Percentiles rank a stretch among this genome's conserved stretches.
Evolutionary conservation across 2,888 invertebrate genomes (phyloP).

Genomic region (Lasioglossum leucozonium): DNA sequence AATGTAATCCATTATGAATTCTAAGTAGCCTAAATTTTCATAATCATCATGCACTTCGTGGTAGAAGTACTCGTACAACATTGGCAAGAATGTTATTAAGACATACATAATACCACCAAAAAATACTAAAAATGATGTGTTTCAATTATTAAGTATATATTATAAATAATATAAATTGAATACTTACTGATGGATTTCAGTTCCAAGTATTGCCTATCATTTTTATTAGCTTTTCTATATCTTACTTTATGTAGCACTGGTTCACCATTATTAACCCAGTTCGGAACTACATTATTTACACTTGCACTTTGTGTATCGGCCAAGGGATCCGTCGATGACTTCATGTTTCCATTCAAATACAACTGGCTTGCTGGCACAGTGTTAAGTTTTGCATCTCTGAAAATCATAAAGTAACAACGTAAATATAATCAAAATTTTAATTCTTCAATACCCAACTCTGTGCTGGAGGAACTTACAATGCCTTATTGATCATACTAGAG

Average conservation of each 20-base stretch:
- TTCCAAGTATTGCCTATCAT: slow-evolving; percentile 70
- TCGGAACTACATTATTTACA: slow-evolving; percentile 42
- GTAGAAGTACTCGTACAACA: slow-evolving; percentile 77
- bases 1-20: slow-evolving; percentile 75
- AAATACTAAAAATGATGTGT: slow-evolving; percentile 71
- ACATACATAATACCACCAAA: slow-evolving; percentile 76
- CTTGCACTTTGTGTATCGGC: slow-evolving; percentile 42
- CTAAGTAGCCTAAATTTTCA: slow-evolving; percentile 75
- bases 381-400: slow-evolving; percentile 67
- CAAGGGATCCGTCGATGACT: slow-evolving; percentile 65
- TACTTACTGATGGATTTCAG: slow-evolving; percentile 76
- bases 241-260: slow-evolving; percentile 46
- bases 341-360: slow-evolving; percentile 68
- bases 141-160: not conserved
- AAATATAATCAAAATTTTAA: not conserved
- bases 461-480: slow-evolving; percentile 64
- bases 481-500: slow-evolving; percentile 78
- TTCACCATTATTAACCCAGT: slow-evolving; percentile 36
- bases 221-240: slow-evolving; percentile 54
- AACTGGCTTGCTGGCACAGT: slow-evolving; percentile 65
- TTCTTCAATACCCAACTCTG: not conserved
- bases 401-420: slow-evolving; percentile 1
- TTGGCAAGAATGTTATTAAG: slow-evolving; percentile 74
- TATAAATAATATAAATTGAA: not conserved
- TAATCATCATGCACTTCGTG: slow-evolving; percentile 76